Evolutionary conservation across 2,888 invertebrate species (phyloP), one percentile per base, ranked within the genome.

Genomic region (Ophioninae sp.): DNA sequence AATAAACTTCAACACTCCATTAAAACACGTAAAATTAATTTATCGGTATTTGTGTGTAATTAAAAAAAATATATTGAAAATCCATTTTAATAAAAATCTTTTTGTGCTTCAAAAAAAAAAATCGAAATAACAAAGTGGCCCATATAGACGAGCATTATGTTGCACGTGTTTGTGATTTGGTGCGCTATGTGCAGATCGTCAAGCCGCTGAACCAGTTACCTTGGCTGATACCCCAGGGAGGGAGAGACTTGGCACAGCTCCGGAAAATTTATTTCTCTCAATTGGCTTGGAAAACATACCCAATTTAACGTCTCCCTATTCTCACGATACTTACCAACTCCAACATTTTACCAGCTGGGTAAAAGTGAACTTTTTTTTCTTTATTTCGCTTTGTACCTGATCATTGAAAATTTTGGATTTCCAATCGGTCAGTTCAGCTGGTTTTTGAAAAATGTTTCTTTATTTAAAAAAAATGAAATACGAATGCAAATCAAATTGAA

Each of bases 241-340:
- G 69, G 71, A 56, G 41, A 72, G 74, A 81, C 82, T 82, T 84
- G 82, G 81, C 82, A 82, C 68, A 76, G 73, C 61, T 77, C 74
- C 83, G 85, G 78, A 85, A 85, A 79, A 84, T 83, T 44, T 76
- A 78, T 75, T 63, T 79, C 77, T 85, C 79, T 80, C 85, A 86
- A 84, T 79, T 77, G 79, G 82, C 79, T 85, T 82, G 76, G 77
- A 81, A 86, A 85, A 71, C 64, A 61, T 44, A 59, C 75, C 74
- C 56, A 39, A 63, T 44, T 81, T 79, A 56, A 41, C 78, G 37
- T 81, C 58, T 71, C 74, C 68, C 79, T 72, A 51, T 71, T 63
- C 75, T 65, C 56, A 64, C 65, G 78, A 72, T 23, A 72, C 78
- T 80, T 74, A 68, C 78, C 13, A 67, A 67, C 64, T 39, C 6